These are phyloP conservation scores for Hemiprocne comata DNA, from an alignment of 2,113 vertebrate species.

Conservation along the genomic window DNA sequence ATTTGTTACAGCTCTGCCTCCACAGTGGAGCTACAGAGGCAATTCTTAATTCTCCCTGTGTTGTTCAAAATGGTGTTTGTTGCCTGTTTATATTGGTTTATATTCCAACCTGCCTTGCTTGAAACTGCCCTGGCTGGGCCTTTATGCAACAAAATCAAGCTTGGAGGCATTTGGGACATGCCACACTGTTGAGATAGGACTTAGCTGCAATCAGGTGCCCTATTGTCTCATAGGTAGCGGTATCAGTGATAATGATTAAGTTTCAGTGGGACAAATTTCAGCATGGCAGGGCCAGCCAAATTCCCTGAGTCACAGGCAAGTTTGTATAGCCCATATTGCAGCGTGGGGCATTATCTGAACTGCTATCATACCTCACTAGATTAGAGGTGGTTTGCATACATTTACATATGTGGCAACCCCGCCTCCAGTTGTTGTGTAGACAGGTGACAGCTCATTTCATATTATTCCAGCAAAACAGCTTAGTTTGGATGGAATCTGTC, in stretches of 20 bases:
- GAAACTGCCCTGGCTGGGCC: not conserved
- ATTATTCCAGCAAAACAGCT: not conserved
- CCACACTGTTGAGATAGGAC: not conserved
- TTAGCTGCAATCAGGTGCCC: not conserved
- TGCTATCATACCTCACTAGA: not conserved
- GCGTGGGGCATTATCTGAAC: not conserved
- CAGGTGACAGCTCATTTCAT: not conserved
- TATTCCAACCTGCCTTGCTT: not conserved
- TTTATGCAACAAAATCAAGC: not conserved
- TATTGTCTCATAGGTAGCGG: not conserved
- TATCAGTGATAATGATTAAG: not conserved
- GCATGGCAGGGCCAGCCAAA: not conserved
- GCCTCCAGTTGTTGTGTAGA: not conserved
- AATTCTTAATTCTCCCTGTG: not conserved
- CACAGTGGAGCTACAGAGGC: not conserved
- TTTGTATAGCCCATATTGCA: not conserved
- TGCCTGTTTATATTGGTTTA: not conserved
- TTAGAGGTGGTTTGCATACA: not conserved
- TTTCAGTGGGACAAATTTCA: conserved; percentile 38
- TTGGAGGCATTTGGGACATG: not conserved
- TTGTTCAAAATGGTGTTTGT: not conserved
- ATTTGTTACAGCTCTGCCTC: not conserved
- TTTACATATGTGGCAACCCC: not conserved
- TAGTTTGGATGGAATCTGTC: not conserved
- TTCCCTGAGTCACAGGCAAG: not conserved